Evolutionary conservation across 2,797 vertebrate species (phyloP).

Genomic region (Bovichtus variegatus): DNA sequence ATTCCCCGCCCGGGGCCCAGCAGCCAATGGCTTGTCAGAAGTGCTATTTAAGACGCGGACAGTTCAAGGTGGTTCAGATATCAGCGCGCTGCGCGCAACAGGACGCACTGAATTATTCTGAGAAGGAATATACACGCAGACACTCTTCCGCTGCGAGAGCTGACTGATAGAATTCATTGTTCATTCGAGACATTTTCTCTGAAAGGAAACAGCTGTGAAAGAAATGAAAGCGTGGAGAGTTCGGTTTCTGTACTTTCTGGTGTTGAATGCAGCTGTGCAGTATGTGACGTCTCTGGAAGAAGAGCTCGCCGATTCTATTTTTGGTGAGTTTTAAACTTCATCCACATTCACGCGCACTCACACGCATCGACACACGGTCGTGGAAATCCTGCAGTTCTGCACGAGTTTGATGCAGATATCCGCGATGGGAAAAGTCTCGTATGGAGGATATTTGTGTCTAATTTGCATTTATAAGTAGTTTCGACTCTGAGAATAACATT

Average conservation of each 20-base stretch:
- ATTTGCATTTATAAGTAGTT: no score
- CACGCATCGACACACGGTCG: not conserved
- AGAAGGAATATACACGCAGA: conserved; percentile 1
- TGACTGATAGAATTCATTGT: not conserved
- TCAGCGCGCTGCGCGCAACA: conserved; percentile 57
- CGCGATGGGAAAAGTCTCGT: not conserved
- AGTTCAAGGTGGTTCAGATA: conserved; percentile 76
- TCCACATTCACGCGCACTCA: not conserved
- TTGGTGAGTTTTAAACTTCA: conserved; percentile 77
- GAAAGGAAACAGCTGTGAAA: conserved; percentile 46
- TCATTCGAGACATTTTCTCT: conserved; percentile 5
- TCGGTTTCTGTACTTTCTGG: conserved; percentile 69
- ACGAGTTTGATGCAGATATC: not conserved
- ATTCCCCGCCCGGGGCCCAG: conserved; percentile 70
- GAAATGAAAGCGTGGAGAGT: conserved; percentile 79
- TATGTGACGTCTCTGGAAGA: conserved; percentile 77
- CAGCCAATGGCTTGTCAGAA: conserved; percentile 77
- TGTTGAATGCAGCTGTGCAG: conserved; percentile 73
- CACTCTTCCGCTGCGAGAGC: not conserved
- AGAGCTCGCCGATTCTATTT: conserved; percentile 71
- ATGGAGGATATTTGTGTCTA: not conserved
- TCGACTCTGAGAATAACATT: not conserved
- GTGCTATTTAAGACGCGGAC: conserved; percentile 82
- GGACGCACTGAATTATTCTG: conserved; percentile 45
- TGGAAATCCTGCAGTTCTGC: no score